phyloP scores from a whole-genome alignment of 1,140 invertebrate species.

The Cephus cinctus region DNA sequence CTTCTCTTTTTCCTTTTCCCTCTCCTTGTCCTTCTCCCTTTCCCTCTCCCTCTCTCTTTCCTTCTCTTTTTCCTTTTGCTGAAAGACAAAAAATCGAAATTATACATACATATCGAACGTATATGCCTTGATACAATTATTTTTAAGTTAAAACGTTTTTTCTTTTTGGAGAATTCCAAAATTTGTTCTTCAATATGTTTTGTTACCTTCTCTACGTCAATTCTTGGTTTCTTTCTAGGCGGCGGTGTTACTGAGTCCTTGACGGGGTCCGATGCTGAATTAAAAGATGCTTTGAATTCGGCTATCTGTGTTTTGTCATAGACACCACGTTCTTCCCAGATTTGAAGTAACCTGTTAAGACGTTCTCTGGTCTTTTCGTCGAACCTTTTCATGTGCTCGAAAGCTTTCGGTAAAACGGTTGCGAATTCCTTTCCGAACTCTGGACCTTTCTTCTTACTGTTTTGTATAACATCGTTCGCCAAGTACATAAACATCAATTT shows the following conservation, averaged over 20 bases:
- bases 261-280: conserved; percentile 29
- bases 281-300: conserved; percentile 68
- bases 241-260: conserved; percentile 54
- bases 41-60: no score
- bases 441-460: conserved; percentile 95
- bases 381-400: conserved; percentile 75
- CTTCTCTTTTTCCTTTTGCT: no score
- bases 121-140: no score
- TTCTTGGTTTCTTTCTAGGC: conserved; percentile 52
- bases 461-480: conserved; percentile 98
- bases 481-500: conserved; percentile 95
- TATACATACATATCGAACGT: no score
- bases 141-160: no score
- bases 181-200: conserved; percentile 19
- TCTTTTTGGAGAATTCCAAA: no score
- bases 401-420: conserved; percentile 73
- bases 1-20: no score
- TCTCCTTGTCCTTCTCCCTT: no score
- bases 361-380: conserved; percentile 77
- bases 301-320: conserved; percentile 78
- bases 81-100: no score
- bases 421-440: conserved; percentile 91
- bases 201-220: conserved; percentile 43
- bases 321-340: conserved; percentile 91
- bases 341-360: conserved; percentile 77